These are phyloP conservation scores for Oikopleura vanhoeffeni DNA, from an alignment of 23 tunicate genomes.

Conservation along the genomic window DNA sequence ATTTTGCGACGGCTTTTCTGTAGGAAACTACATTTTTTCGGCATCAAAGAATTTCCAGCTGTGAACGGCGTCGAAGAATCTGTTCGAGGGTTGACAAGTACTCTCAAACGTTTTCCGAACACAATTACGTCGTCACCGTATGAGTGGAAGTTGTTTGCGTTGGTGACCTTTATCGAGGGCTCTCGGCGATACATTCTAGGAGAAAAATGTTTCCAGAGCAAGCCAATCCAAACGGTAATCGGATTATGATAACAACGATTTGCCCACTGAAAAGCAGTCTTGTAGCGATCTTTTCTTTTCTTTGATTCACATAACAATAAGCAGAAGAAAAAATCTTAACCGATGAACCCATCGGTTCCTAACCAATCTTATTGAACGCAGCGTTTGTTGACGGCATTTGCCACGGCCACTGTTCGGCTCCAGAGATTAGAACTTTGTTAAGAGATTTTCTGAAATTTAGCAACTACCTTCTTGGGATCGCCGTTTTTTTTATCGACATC, in stretches of 20 bases:
- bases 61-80: background rate
- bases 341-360: background rate
- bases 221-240: background rate
- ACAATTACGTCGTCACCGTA: background rate
- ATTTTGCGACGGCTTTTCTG: background rate
- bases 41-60: background rate
- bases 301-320: background rate
- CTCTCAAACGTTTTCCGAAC: background rate
- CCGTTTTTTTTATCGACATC: background rate
- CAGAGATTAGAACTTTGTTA: background rate
- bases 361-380: background rate
- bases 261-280: slow-evolving; percentile 10
- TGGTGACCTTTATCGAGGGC: background rate
- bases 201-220: background rate
- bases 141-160: background rate
- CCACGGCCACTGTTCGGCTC: background rate
- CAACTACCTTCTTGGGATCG: background rate
- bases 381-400: background rate
- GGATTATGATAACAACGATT: background rate
- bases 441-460: background rate
- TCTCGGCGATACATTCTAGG: background rate
- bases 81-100: background rate
- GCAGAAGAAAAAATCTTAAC: background rate
- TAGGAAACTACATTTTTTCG: background rate
- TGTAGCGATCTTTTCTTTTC: background rate